A percentile compares a stretch with the other conserved stretches of the same genome.
Evolutionary conservation across 2,113 vertebrate species (phyloP).

Genomic region (Condylura cristata): DNA sequence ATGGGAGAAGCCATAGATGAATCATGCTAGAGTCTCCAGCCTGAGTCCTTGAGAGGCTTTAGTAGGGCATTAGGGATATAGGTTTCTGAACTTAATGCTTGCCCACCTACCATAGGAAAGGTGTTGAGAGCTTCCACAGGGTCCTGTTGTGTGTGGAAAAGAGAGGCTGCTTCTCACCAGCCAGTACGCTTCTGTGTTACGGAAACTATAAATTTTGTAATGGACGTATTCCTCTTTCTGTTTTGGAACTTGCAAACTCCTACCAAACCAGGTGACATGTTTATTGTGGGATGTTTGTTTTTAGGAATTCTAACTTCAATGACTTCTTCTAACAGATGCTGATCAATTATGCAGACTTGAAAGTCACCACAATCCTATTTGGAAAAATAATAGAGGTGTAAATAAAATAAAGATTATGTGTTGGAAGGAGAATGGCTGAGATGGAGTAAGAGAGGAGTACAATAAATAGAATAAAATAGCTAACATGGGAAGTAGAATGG

Average conservation of each 20-base stretch:
- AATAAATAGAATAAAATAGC: not conserved
- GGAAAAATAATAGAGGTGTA: slow-evolving; percentile 11
- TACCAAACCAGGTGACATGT: not conserved
- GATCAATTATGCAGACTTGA: not conserved
- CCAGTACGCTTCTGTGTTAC: not conserved
- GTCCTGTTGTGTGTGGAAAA: not conserved
- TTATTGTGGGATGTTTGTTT: not conserved
- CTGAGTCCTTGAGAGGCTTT: not conserved
- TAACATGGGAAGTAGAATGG: not conserved
- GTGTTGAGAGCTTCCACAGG: not conserved
- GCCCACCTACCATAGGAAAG: not conserved
- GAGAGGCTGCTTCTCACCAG: not conserved
- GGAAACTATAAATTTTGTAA: not conserved
- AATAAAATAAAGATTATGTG: not conserved
- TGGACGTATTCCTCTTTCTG: not conserved
- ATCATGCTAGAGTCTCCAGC: not conserved
- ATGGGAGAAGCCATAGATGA: not conserved
- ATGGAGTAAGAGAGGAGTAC: not conserved
- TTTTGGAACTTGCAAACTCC: not conserved
- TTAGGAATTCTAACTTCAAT: not conserved
- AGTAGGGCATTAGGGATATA: not conserved
- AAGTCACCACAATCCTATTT: not conserved
- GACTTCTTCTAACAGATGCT: not conserved
- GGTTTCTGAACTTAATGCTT: not conserved
- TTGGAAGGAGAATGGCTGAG: not conserved